Base-by-base conservation (phyloP, 2,888 invertebrate genomes). In the Drosophila suboccidentalis region DNA sequence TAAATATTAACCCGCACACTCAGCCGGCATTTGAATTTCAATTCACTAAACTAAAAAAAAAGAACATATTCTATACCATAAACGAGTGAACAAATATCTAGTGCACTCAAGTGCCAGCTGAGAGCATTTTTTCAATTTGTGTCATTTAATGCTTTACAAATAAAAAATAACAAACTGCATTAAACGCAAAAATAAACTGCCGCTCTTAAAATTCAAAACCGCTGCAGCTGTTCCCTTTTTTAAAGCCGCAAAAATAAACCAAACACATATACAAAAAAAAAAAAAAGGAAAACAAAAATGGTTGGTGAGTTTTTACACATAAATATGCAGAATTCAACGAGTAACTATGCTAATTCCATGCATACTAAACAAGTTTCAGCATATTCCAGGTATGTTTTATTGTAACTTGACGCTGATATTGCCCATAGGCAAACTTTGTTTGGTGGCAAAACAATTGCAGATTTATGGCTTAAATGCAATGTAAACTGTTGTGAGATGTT, bases 321-420 rank as follows among this genome's bases (percentile, higher is more conserved):
- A 62, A 62, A 62, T 62, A 62, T 62, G 46, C 61, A 39, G 39
- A 38, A 19, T 32, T 10, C 8, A 29, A 32, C 38, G 8, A 46
- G 54, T 29, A 32, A 46, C 54, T 62, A 62, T 62, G 61, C 61
- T 54, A 54, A 54, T 54, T 62, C 44, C 19, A 26, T 46, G 54
- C 38, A 62, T 44, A 49, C 46, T 29, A 62, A 46, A 54, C 46
- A 38, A 38, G 29, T 22, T 62, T 54, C 38, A 26, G 26, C 22
- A 34, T 26, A 22, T 50, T 29, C 17, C 17, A 19, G 26, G 22
- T 8, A 53, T 26, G 44, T 36, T 58, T 47, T 58, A 58, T 58
- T 36, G 41, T 15, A 26, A 34, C 43, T 51, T 62, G 44, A 54
- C 29, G 15, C 38, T 6, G 34, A 38, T n/a, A 54, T 38, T 17